These are phyloP conservation scores for Hemitrygon akajei DNA, from an alignment of 2,797 vertebrate species.

Conservation along the genomic window DNA sequence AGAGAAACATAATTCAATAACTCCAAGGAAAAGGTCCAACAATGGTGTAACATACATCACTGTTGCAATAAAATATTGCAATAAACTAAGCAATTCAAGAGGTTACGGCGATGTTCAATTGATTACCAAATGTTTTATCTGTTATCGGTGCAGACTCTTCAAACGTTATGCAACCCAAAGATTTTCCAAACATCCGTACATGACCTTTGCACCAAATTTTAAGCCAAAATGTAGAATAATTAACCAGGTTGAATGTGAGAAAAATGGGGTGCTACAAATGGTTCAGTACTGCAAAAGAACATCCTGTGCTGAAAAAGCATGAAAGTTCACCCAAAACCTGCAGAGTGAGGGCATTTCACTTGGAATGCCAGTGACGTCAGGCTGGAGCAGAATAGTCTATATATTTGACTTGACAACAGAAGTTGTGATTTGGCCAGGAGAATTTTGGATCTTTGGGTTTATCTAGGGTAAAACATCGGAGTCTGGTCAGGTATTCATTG, in stretches of 20 bases:
- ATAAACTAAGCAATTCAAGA: not conserved
- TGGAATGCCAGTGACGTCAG: too few species aligned
- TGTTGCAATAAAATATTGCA: not conserved
- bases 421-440: too few species aligned
- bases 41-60: not conserved
- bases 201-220: slow-evolving; percentile 21
- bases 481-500: too few species aligned
- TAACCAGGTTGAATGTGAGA: not conserved
- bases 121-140: slow-evolving; percentile 16
- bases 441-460: too few species aligned
- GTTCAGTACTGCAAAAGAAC: too few species aligned
- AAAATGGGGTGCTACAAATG: too few species aligned
- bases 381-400: too few species aligned
- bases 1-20: not conserved
- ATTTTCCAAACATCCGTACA: slow-evolving; percentile 5
- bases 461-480: too few species aligned
- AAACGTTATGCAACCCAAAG: slow-evolving; percentile 26
- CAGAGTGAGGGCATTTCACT: too few species aligned
- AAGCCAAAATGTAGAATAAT: slow-evolving; percentile 28
- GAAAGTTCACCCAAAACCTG: too few species aligned
- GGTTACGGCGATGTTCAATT: not conserved
- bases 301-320: too few species aligned
- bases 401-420: too few species aligned
- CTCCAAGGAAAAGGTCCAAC: not conserved
- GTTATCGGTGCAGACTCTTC: slow-evolving; percentile 5